Evolutionary conservation across 37 sponge, comb jelly and placozoan genomes (phyloP), one percentile per base, ranked within the genome.

Genomic region (Beroe forskalii): DNA sequence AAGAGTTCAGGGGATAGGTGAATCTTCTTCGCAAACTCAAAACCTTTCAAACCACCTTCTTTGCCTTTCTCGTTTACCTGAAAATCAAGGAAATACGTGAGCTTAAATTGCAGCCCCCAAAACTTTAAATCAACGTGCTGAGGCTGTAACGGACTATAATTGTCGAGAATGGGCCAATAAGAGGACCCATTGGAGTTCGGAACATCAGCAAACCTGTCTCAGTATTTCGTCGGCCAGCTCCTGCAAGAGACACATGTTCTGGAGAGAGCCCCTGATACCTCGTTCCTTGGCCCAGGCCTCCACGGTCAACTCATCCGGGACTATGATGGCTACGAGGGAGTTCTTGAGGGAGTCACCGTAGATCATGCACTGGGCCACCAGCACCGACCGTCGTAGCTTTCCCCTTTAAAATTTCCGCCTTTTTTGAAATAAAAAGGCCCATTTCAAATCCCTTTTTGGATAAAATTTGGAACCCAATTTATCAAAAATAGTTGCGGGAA

Each of bases 321-420:
- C 94, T 0, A 97, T 62, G 24, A 97, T 92, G 17, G 67, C 92
- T 8, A 91, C 92, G 24, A 42, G 36, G 67, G 19, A n/a, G 40
- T 25, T 76, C 93, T 96, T 93, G 32, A 95, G 93, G 43, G 95
- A 95, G 93, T 97, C 93, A 19, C 96, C 99, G 91, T 94, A 94
- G 23, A 96, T 37, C 75, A 95, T 94, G 24, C 83, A 91, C 90
- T 96, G 96, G 0, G 91, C 94, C 3, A 97, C 94, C 42, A 91
- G 93, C 36, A 39, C n/a, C 17, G 93, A n/a, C n/a, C n/a, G n/a
- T n/a, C n/a, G n/a, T n/a, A n/a, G n/a, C n/a, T n/a, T n/a, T n/a
- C n/a, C n/a, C n/a, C n/a, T n/a, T n/a, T n/a, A n/a, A n/a, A n/a
- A n/a, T n/a, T n/a, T n/a, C n/a, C n/a, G n/a, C n/a, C n/a, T n/a